Percentiles rank a stretch among this genome's conserved stretches.
phyloP scores from a whole-genome alignment of 2,797 vertebrate genomes.

The Ciconia nigra region DNA sequence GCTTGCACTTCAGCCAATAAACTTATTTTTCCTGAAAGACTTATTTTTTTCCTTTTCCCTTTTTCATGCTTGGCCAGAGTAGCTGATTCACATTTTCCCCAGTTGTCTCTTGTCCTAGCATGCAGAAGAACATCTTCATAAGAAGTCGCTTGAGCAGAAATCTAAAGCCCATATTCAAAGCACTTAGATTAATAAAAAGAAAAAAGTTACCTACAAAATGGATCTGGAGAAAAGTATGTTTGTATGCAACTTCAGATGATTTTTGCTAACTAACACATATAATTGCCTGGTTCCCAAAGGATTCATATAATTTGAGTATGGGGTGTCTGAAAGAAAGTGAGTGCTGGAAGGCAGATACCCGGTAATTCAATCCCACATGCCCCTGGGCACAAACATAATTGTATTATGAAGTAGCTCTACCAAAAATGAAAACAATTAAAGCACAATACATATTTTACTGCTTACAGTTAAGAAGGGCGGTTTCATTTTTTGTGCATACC shows the following conservation, averaged over 20 bases:
- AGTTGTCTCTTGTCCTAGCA: not conserved
- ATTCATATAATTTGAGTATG: not conserved
- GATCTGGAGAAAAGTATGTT: not conserved
- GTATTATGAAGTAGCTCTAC: not conserved
- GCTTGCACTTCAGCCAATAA: not conserved
- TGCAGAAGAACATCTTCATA: not conserved
- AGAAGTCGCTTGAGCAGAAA: not conserved
- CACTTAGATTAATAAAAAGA: not conserved
- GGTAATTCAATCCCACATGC: not conserved
- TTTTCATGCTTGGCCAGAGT: not conserved
- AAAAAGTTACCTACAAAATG: not conserved
- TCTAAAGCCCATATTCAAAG: not conserved
- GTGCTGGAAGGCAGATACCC: not conserved
- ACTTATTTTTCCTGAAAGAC: not conserved
- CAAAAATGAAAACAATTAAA: slow-evolving; percentile 44
- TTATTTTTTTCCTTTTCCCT: not conserved
- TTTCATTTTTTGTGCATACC: not conserved
- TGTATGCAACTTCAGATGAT: not conserved
- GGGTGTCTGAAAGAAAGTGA: not conserved
- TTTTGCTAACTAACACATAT: not conserved
- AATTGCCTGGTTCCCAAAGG: not conserved
- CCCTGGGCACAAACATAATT: not conserved
- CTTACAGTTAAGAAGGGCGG: not conserved
- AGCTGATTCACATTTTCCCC: not conserved
- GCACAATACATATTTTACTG: not conserved